These are phyloP conservation scores for Noctuana brunneofusca DNA, from an alignment of 2,888 invertebrate species.

Conservation along the genomic window DNA sequence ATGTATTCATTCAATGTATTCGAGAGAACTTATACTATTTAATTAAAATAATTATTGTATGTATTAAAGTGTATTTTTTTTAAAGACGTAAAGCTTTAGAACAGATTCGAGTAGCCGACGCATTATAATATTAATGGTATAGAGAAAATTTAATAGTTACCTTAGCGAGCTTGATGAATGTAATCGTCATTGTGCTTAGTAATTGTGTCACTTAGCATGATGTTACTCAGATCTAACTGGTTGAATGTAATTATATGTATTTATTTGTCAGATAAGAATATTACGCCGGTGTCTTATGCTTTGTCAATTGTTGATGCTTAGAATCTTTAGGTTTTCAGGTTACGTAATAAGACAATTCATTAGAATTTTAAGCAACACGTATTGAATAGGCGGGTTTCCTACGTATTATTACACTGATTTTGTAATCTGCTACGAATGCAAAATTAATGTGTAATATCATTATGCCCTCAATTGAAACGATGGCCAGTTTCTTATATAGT, in stretches of 20 bases:
- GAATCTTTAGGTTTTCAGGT: slow-evolving; percentile 31
- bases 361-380: slow-evolving; percentile 32
- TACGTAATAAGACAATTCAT: slow-evolving; percentile 34
- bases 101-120: slow-evolving; percentile 75
- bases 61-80: slow-evolving; percentile 52
- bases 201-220: slow-evolving; percentile 74
- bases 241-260: slow-evolving; percentile 46
- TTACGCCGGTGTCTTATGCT: slow-evolving; percentile 35
- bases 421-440: slow-evolving; percentile 11
- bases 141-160: slow-evolving; percentile 69
- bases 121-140: slow-evolving; percentile 65
- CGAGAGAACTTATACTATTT: slow-evolving; percentile 32
- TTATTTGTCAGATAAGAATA: slow-evolving; percentile 39
- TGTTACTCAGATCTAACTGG: slow-evolving; percentile 68
- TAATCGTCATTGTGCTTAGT: slow-evolving; percentile 82
- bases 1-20: slow-evolving; percentile 41
- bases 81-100: slow-evolving; percentile 71
- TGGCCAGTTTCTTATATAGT: slow-evolving; percentile 28
- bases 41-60: slow-evolving; percentile 37
- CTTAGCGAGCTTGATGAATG: slow-evolving; percentile 80
- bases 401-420: slow-evolving; percentile 22
- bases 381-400: slow-evolving; percentile 31
- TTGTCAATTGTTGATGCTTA: slow-evolving; percentile 34
- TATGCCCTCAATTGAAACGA: slow-evolving; percentile 20
- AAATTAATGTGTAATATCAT: neutral